Base-by-base conservation (phyloP, 2,888 invertebrate species). In the Aradus depressus region DNA sequence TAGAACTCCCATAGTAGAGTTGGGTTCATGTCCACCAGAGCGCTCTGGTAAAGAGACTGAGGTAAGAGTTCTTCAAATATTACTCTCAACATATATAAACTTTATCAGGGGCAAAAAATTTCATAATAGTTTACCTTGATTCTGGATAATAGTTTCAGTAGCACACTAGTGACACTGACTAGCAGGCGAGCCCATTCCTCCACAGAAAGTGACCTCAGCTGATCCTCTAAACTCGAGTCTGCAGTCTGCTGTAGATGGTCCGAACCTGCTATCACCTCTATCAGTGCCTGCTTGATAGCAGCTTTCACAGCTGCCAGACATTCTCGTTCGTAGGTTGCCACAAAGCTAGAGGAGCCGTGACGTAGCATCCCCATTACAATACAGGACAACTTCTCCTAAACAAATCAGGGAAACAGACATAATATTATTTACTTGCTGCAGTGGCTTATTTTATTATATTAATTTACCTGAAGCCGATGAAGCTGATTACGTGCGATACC, bases 311-410 rank as follows among this genome's bases (percentile, higher is more conserved):
- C 84, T 37, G 87, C 86, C 60, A 85, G 83, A 19, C 91, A 84
- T 71, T 97, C 96, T 62, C 85, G 83, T 69, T 84, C 84, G 61
- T 87, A 87, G 41, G 79, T 77, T 60, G 86, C 88, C 52, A 96
- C 77, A 68, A 97, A 96, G 57, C 85, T 79, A 65, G 87, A 84
- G 67, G 89, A 85, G 64, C 58, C 58, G 47, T 88, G 80, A 39
- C 93, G 75, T 52, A 96, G 71, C 65, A 96, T 77, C 2, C 96
- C 96, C 65, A 93, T 85, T 16, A 95, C 81, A 59, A 91, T 85
- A 51, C 87, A 84, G 42, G 85, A 77, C 53, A 92, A 73, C 67
- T 89, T 86, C 64, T 95, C 93, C 74, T 88, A 77, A 58, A 64
- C 63, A 60, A 55, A 59, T 54, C 53, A 55, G 58, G 57, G 32